Evolutionary conservation across 2,113 vertebrate genomes (phyloP).

Genomic region (Ciconia boyciana): DNA sequence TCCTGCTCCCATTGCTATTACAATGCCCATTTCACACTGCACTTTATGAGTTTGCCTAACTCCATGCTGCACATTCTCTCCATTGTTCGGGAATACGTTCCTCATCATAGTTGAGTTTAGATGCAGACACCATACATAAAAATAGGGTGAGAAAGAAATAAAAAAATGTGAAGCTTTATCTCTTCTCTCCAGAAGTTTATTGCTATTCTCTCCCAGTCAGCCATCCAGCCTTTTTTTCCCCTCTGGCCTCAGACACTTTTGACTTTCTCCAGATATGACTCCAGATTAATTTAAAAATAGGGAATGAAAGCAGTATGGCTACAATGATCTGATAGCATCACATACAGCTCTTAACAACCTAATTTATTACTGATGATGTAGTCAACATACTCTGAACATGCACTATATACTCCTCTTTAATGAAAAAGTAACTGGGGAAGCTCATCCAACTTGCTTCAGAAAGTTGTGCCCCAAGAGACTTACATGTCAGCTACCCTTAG

Average conservation of each 20-base stretch:
- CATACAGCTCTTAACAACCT: constrained; percentile 28
- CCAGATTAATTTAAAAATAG: constrained; percentile 29
- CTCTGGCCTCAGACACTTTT: neutral
- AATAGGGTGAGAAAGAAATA: neutral
- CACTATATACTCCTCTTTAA: constrained; percentile 16
- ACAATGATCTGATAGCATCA: neutral
- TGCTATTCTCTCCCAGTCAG: neutral
- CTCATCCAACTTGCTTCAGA: constrained; percentile 42
- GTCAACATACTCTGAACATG: constrained; percentile 40
- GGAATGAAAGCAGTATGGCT: neutral
- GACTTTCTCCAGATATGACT: neutral
- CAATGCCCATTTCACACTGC: neutral
- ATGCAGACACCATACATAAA: neutral
- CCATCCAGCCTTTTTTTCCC: neutral
- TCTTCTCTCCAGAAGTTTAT: neutral
- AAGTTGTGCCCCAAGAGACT: constrained; percentile 34
- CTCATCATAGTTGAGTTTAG: neutral
- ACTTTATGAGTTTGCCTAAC: neutral
- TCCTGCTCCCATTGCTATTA: neutral
- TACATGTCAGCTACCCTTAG: constrained; percentile 50
- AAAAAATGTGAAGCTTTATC: neutral
- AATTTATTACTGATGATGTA: constrained; percentile 60
- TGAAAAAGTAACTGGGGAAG: constrained; percentile 41
- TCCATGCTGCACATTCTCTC: fast-evolving
- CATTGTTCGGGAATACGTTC: neutral